Evolutionary conservation across 2,797 vertebrate genomes (phyloP), one percentile per base, ranked within the genome.

Genomic region (Garrulus glandarius): DNA sequence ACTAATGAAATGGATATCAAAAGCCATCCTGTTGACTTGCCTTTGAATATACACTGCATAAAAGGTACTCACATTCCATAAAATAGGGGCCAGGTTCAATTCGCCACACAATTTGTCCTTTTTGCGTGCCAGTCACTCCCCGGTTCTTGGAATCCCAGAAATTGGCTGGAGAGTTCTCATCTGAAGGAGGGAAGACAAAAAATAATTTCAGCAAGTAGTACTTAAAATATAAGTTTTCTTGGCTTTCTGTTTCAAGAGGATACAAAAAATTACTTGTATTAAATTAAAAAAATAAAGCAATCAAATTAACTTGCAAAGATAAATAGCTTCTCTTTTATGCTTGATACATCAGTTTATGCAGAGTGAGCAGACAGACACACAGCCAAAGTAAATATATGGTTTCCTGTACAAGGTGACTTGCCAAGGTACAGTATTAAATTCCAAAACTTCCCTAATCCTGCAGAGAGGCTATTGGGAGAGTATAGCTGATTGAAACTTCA

Each of bases 111-210:
- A 99, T 99, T 95, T 99, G 99, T 72, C 99, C 99, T 97, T 99
- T 99, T 92, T 99, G 99, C 0, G 99, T 99, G 65, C 99, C 99
- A 18, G 99, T 99, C 91, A 99, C 99, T 61, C 99, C 99, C 84
- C 99, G 98, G 92, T 99, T 99, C 97, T 99, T 99, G 95, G 99
- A 99, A 98, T 99, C 99, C 99, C 99, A 99, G 97, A 99, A 99
- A 52, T 99, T 99, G 94, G 99, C 99, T 67, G 99, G 99, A 96
- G 98, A 99, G 94, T 98, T 99, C 97, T 99, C 99, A 98, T 99
- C 99, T 99, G 97, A 61, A 95, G 96, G 60, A 92, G 71, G 4
- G 23, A 69, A 89, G 89, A 52, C 10, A 90, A 55, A 85, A 65
- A 83, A 11, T 8, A 15, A 13, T 57, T 46, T 65, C 24, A 94